Evolutionary conservation across 2,797 vertebrate genomes (phyloP).

Genomic region (Notolepis coatsorum): DNA sequence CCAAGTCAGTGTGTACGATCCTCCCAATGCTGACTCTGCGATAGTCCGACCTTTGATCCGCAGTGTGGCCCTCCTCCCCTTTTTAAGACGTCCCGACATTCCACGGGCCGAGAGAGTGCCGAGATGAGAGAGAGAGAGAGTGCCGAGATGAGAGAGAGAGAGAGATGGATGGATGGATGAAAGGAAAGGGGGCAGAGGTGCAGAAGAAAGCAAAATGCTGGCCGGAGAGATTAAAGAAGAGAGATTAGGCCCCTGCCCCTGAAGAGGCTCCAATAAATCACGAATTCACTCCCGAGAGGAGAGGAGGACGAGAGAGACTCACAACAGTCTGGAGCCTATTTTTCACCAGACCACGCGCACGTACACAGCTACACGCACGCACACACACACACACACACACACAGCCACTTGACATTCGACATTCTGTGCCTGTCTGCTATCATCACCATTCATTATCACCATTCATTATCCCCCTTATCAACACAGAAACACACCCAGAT

Average conservation of each 20-base stretch:
- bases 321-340: constrained; percentile 34
- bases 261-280: constrained; percentile 74
- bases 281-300: constrained; percentile 58
- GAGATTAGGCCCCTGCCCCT: constrained; percentile 73
- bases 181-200: constrained; percentile 57
- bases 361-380: neutral
- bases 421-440: constrained; percentile 38
- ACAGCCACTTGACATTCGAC: constrained; percentile 35
- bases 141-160: constrained; percentile 67
- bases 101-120: constrained; percentile 68
- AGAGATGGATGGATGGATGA: constrained; percentile 65
- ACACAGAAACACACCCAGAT: constrained; percentile 60
- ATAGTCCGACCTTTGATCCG: constrained; percentile 75
- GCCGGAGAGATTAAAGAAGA: constrained; percentile 74
- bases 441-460: constrained; percentile 32
- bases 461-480: constrained; percentile 62
- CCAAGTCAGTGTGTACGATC: constrained; percentile 30
- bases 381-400: constrained; percentile 3
- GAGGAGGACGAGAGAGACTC: constrained; percentile 42
- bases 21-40: constrained; percentile 70
- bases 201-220: constrained; percentile 73
- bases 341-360: constrained; percentile 31
- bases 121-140: constrained; percentile 28
- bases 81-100: constrained; percentile 75
- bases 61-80: constrained; percentile 47